Conservation (phyloP, 1,140 invertebrate genomes). For the Aphelenchoides fujianensis region DNA sequence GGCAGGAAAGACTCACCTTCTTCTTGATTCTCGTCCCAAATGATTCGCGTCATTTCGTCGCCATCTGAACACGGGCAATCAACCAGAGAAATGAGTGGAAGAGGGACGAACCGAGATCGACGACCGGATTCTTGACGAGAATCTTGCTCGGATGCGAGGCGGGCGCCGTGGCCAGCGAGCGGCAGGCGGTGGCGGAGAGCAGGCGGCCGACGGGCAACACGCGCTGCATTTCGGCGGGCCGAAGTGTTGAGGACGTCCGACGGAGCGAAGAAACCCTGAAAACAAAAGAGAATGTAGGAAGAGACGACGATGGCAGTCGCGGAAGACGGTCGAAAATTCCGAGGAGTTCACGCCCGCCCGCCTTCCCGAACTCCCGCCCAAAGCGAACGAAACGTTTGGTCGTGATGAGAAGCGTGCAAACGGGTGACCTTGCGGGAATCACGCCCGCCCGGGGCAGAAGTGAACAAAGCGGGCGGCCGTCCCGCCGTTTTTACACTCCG, state of each 20-base stretch:
- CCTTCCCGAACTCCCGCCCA: too few species aligned
- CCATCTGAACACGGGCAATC: slow-evolving; percentile 11
- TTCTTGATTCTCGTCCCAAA: slow-evolving; percentile 61
- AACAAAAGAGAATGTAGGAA: too few species aligned
- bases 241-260: slow-evolving; percentile 28
- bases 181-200: slow-evolving; percentile 27
- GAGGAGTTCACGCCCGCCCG: too few species aligned
- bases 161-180: slow-evolving; percentile 23
- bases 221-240: slow-evolving; percentile 17
- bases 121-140: slow-evolving; percentile 51
- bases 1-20: slow-evolving; percentile 44
- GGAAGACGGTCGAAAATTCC: too few species aligned
- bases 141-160: slow-evolving; percentile 41
- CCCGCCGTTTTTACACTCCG: too few species aligned
- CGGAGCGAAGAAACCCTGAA: slow-evolving; percentile 3
- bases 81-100: background rate
- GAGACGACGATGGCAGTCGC: background rate
- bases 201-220: slow-evolving; percentile 17
- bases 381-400: too few species aligned
- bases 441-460: too few species aligned
- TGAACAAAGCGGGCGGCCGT: too few species aligned
- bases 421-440: too few species aligned
- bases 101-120: slow-evolving; percentile 47
- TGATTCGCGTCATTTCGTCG: slow-evolving; percentile 62
- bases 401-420: too few species aligned